Percentiles rank a stretch among this genome's conserved stretches.
These are phyloP conservation scores for Macrocentrus cingulum DNA, from an alignment of 1,140 invertebrate species.

Conservation along the genomic window DNA sequence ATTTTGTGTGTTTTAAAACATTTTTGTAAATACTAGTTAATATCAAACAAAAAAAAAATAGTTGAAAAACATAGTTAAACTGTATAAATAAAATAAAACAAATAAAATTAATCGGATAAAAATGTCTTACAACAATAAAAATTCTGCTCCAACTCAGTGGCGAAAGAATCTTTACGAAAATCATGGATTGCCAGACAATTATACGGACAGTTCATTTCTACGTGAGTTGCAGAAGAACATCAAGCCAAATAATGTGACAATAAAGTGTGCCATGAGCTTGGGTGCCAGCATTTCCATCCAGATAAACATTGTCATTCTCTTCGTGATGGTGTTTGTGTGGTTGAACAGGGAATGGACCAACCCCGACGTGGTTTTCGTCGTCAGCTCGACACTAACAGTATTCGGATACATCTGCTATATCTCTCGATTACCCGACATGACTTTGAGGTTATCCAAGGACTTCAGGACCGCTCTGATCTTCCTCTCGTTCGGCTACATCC, in stretches of 20 bases:
- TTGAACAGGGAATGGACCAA: conserved; percentile 69
- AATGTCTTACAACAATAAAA: no score
- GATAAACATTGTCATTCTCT: conserved; percentile 74
- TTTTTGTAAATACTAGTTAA: no score
- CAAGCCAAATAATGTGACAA: conserved; percentile 70
- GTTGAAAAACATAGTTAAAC: no score
- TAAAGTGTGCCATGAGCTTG: conserved; percentile 66
- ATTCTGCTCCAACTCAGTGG: conserved; percentile 59
- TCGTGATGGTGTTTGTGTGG: conserved; percentile 73
- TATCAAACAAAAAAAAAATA: no score
- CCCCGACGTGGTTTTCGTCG: conserved; percentile 65
- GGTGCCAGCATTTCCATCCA: conserved; percentile 74
- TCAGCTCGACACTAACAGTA: conserved; percentile 59
- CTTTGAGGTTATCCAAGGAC: conserved; percentile 58
- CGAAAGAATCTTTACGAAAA: conserved; percentile 88
- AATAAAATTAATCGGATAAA: no score
- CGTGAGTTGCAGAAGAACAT: conserved; percentile 84
- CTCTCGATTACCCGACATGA: conserved; percentile 43
- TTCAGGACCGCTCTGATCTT: conserved; percentile 76
- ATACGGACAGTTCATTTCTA: conserved; percentile 84
- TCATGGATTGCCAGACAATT: conserved; percentile 85
- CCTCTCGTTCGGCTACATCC: conserved; percentile 78
- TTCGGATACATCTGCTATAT: conserved; percentile 64
- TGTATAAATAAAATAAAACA: no score
- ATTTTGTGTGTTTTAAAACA: no score